These are phyloP conservation scores for Aphodius granarius DNA, from an alignment of 2,888 invertebrate genomes.

Conservation along the genomic window DNA sequence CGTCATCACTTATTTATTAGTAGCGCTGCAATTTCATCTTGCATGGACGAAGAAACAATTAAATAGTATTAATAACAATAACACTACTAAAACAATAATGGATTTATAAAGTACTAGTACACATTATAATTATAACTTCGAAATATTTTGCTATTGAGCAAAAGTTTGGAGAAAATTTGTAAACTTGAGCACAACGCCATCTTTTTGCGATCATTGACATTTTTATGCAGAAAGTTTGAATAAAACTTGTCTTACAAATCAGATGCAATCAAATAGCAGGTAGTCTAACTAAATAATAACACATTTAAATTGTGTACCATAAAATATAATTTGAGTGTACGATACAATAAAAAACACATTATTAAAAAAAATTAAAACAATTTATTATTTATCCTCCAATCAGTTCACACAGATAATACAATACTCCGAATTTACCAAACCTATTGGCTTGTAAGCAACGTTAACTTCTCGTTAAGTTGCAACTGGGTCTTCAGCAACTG, in stretches of 20 bases:
- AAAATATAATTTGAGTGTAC: too few relatives aligned
- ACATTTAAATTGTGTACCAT: too few relatives aligned
- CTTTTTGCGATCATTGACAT: too few relatives aligned
- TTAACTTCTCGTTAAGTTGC: conserved; percentile 94
- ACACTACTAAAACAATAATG: not conserved
- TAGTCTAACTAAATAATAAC: too few relatives aligned
- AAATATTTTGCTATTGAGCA: not conserved
- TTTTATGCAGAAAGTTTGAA: too few relatives aligned
- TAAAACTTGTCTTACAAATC: too few relatives aligned
- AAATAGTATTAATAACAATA: not conserved
- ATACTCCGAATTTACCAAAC: not conserved
- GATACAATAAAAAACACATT: not conserved
- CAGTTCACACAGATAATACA: not conserved
- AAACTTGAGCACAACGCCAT: too few relatives aligned
- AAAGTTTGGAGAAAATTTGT: too few relatives aligned
- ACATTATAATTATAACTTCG: not conserved
- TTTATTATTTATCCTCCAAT: not conserved
- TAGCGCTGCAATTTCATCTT: conserved; percentile 18
- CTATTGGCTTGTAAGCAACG: conserved; percentile 64
- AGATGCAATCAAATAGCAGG: too few relatives aligned
- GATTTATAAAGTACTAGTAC: not conserved
- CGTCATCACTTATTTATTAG: conserved; percentile 17
- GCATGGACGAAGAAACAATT: conserved; percentile 1
- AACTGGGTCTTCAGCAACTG: conserved; percentile 96
- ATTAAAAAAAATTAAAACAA: not conserved